Evolutionary conservation across 2,113 vertebrate species (phyloP), one percentile per base, ranked within the genome.

Genomic region (Chaetodon trifascialis): DNA sequence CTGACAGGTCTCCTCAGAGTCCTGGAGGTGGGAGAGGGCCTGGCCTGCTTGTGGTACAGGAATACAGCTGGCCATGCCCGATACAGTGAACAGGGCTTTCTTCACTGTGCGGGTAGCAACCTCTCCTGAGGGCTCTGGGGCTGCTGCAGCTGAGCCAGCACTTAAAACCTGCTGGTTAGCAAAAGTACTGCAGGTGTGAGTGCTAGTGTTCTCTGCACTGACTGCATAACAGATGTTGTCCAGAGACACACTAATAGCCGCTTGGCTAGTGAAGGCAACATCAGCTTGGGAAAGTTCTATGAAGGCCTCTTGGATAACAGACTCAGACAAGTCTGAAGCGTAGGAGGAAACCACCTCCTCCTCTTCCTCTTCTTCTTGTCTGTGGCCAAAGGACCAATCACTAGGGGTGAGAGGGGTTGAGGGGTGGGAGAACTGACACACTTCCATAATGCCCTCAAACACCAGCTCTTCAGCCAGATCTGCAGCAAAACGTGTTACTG

Each of bases 401-500:
- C 90, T 94, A 9, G 93, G 85, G 73, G 94, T 95, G 11, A 94
- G 90, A 64, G 97, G 97, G 16, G 97, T 97, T 0, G 96, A 96
- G 7, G 97, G 97, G 89, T 96, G 96, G 0, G 98, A 98, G 92
- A 99, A 99, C 89, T 99, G 98, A 83, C 97, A 99, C 0, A 99
- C 98, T 91, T 99, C 98, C 98, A 99, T 99, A 36, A 99, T 97
- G 30, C 98, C 98, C 92, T 99, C 98, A 92, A 99, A 99, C 73
- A 99, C 95, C 68, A 99, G 95, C 21, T 99, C 98, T 91, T 99
- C 98, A 3, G 98, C 96, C 14, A 99, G 95, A 83, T 99, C 97
- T 16, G 97, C 95, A 3, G 98, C 98, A 73, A 99, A 99, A 2
- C 91, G 92, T 0, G 97, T 94, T 25, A 98, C 97, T 0, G 97